Percentiles rank a stretch among this genome's conserved stretches.
Conservation (phyloP, 1,140 invertebrate species). For the Macrobrachium rosenbergii region DNA sequence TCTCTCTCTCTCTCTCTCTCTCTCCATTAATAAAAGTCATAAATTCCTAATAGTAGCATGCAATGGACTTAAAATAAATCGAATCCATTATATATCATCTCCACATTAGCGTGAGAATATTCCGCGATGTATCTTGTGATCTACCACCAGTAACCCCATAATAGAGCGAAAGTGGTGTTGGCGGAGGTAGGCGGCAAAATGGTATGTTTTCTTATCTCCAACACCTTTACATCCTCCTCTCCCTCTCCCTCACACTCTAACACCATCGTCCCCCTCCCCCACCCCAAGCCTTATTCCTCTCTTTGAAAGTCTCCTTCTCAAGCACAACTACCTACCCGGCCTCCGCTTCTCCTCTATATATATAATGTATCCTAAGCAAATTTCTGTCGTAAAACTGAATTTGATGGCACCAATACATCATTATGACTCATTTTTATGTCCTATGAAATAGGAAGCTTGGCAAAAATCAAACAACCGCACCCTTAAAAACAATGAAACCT, state of each 20-base stretch:
- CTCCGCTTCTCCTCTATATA: background rate
- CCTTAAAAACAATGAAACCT: constrained; percentile 58
- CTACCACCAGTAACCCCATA: too few relatives aligned
- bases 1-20: too few relatives aligned
- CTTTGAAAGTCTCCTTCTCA: background rate
- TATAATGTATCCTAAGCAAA: background rate
- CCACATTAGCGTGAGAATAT: too few relatives aligned
- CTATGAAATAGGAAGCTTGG: constrained; percentile 53
- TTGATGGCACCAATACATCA: constrained; percentile 55
- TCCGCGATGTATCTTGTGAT: too few relatives aligned
- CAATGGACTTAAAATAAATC: background rate
- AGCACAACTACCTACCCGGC: background rate
- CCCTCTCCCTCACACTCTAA: too few relatives aligned
- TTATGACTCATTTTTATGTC: constrained; percentile 61
- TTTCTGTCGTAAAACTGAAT: constrained; percentile 31
- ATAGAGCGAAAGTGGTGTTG: too few relatives aligned
- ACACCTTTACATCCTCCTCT: too few relatives aligned
- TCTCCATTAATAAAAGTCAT: background rate
- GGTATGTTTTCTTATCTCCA: too few relatives aligned
- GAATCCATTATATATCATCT: too few relatives aligned
- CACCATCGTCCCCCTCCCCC: background rate
- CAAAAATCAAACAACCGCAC: constrained; percentile 58
- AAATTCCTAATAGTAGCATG: too few relatives aligned
- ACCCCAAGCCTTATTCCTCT: background rate
- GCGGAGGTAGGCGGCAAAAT: too few relatives aligned